These are phyloP conservation scores for Geotrypetes seraphini DNA, from an alignment of 2,797 vertebrate genomes.

Conservation along the genomic window DNA sequence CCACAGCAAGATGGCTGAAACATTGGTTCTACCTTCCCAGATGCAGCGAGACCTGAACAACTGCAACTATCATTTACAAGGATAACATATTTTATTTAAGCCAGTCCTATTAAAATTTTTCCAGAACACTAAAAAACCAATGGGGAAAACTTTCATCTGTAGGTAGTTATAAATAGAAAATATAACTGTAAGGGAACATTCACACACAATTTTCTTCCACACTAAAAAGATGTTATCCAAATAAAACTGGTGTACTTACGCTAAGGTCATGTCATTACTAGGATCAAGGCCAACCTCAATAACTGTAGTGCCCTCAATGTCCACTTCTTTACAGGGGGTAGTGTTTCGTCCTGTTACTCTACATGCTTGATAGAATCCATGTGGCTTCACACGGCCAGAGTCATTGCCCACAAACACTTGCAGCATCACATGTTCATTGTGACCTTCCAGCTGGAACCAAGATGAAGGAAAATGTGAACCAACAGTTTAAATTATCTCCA, in stretches of 20 bases:
- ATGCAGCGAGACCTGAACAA: no score
- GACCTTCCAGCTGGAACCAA: slow-evolving; percentile 79
- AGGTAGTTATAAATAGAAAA: background rate
- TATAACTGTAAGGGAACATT: background rate
- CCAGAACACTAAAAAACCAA: no score
- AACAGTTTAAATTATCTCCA: background rate
- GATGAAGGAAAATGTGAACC: background rate
- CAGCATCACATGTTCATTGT: slow-evolving; percentile 83
- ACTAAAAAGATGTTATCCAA: background rate
- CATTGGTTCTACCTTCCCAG: no score
- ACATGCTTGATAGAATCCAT: slow-evolving; percentile 97
- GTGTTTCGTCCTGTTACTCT: slow-evolving; percentile 93
- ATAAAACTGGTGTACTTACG: slow-evolving; percentile 62
- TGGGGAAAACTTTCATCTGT: no score
- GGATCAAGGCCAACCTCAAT: slow-evolving; percentile 92
- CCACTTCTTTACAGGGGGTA: slow-evolving; percentile 92
- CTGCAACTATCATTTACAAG: no score
- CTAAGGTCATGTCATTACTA: slow-evolving; percentile 85
- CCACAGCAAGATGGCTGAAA: no score
- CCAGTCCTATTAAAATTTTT: no score
- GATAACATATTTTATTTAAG: no score
- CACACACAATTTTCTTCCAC: background rate
- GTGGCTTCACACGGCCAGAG: slow-evolving; percentile 87
- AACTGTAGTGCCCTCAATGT: slow-evolving; percentile 91
- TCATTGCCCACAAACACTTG: slow-evolving; percentile 97